Evolutionary conservation across 2,888 invertebrate species (phyloP), one percentile per base, ranked within the genome.

Genomic region (Drosophila histrio): DNA sequence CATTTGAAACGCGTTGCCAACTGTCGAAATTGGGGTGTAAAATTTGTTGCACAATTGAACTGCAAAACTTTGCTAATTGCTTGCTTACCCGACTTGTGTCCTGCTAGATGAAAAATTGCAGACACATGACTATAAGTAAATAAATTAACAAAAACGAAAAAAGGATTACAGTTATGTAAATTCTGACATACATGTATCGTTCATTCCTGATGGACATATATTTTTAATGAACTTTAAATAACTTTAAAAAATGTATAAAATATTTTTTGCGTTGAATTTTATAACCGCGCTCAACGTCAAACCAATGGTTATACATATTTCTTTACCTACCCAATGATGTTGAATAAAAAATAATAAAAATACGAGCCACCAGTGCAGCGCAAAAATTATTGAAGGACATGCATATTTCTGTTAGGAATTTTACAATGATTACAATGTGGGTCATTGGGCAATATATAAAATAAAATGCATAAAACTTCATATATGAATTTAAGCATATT

Each of bases 211-310:
- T 36, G 53, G 34, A n/a, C 56, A 64, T 72, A 38, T 19, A 70
- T 69, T 64, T 80, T 77, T 77, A 80, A 80, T 84, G 72, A 74
- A 80, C 74, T 80, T 83, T 80, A 80, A 84, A 71, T 73, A 83
- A 79, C 65, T 71, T 74, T 74, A 54, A 62, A 77, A 68, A 71
- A 77, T 84, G 39, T 67, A 74, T 67, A 34, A 39, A 39, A 44
- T 26, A 44, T 56, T 67, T 78, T 56, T 19, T 39, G 11, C 28
- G 2, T 38, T 30, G 28, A 7, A 15, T 47, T 36, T 53, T 43
- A 24, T 15, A 30, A 44, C 47, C 60, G 49, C 28, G 43, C 52
- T 53, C 66, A 59, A 75, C 65, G 58, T 62, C 72, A 72, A 32
- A 11, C 3, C 9, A 30, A 34, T 3, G 9, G n/a, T 3, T 38